phyloP scores from a whole-genome alignment of 2,797 vertebrate genomes.

The Sebastiscus tertius region DNA sequence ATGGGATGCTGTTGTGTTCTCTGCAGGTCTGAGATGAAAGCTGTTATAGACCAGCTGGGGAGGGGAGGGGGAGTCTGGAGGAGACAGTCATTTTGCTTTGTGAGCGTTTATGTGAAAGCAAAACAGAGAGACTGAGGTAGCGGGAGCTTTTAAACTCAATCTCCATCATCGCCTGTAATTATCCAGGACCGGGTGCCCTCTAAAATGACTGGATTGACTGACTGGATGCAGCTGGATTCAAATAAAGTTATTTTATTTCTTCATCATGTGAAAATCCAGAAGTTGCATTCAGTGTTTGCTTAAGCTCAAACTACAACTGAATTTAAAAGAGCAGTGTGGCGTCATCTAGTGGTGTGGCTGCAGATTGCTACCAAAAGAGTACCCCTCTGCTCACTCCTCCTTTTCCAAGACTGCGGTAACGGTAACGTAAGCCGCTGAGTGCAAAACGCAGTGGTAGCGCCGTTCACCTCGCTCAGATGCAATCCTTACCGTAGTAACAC shows the following conservation, averaged over 20 bases:
- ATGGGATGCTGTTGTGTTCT: slow-evolving; percentile 9
- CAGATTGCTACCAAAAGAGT: too few species aligned
- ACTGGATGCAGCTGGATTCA: background rate
- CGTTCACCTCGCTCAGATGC: too few species aligned
- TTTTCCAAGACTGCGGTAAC: too few species aligned
- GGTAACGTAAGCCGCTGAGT: too few species aligned
- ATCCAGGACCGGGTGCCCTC: slow-evolving; percentile 3
- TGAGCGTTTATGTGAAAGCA: background rate
- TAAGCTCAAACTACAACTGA: background rate
- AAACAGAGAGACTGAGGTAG: background rate
- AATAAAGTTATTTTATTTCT: background rate
- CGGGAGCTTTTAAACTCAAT: background rate
- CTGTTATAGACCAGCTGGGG: slow-evolving; percentile 13
- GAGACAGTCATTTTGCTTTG: background rate
- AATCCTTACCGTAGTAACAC: too few species aligned
- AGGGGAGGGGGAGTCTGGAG: background rate
- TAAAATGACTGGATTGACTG: background rate
- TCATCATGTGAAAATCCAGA: background rate
- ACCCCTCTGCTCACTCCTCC: too few species aligned
- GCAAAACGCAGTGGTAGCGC: too few species aligned
- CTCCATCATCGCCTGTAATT: slow-evolving; percentile 31
- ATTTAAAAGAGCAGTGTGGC: too few species aligned
- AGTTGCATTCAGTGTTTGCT: background rate
- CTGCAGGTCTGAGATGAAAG: slow-evolving; percentile 55
- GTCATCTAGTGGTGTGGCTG: too few species aligned